These are phyloP conservation scores for Cariama cristata DNA, from an alignment of 2,113 vertebrate species.

Conservation along the genomic window DNA sequence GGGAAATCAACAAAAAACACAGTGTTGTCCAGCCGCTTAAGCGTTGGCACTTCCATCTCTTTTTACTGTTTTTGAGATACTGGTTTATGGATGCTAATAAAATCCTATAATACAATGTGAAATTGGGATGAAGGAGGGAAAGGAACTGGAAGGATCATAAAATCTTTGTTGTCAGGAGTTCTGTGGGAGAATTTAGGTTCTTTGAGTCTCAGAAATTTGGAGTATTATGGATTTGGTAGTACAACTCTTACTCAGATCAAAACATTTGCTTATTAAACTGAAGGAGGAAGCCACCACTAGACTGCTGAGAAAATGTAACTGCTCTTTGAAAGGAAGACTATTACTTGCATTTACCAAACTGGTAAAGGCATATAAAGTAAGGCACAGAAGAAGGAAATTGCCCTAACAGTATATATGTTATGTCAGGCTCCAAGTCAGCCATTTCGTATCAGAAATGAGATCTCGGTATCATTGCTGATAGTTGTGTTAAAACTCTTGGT, in stretches of 20 bases:
- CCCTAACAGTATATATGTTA: background rate
- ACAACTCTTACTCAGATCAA: background rate
- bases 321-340: background rate
- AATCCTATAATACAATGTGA: background rate
- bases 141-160: background rate
- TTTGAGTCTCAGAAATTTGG: background rate
- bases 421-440: background rate
- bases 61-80: background rate
- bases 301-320: background rate
- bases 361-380: background rate
- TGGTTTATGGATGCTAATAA: background rate
- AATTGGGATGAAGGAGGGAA: background rate
- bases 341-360: background rate
- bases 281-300: background rate
- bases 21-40: background rate
- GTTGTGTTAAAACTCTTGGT: background rate
- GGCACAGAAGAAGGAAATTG: background rate
- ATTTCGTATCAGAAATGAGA: background rate
- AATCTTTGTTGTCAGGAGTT: background rate
- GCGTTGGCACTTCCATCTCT: background rate
- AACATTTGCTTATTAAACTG: background rate
- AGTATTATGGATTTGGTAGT: background rate
- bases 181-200: background rate
- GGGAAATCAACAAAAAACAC: background rate
- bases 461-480: background rate